Percentiles rank a stretch among this genome's conserved stretches.
These are phyloP conservation scores for Prochilodus magdalenae DNA, from an alignment of 2,113 vertebrate genomes.

Conservation along the genomic window DNA sequence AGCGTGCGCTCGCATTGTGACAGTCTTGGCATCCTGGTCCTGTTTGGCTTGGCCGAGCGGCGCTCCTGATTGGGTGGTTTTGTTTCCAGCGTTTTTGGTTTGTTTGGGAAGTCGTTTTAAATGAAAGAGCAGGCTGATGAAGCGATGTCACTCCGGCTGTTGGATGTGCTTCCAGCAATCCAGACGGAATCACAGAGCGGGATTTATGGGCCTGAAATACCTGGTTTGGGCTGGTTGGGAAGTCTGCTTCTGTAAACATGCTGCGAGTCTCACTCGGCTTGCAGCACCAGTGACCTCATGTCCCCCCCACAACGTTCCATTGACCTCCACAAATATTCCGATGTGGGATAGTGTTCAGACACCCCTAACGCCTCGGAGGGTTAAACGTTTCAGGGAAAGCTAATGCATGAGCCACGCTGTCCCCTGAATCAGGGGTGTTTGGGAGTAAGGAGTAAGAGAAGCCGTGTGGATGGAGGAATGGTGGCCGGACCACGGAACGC, in stretches of 20 bases:
- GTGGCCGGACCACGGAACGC: constrained; percentile 60
- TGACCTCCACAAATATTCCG: too few relatives aligned
- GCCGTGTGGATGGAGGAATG: constrained; percentile 26
- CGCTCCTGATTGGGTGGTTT: constrained; percentile 66
- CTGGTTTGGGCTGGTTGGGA: constrained; percentile 6
- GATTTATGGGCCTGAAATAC: background rate
- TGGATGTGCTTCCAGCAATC: background rate
- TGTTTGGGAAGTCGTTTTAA: constrained; percentile 69
- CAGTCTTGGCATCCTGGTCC: constrained; percentile 46
- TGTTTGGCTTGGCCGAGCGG: constrained; percentile 70
- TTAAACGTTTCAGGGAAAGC: background rate
- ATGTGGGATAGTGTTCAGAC: too few relatives aligned
- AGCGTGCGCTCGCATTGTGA: constrained; percentile 65
- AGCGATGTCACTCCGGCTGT: constrained; percentile 5
- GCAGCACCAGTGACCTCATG: too few relatives aligned
- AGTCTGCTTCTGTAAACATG: background rate
- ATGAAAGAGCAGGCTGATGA: constrained; percentile 46
- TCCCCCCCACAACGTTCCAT: too few relatives aligned
- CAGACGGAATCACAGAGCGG: constrained; percentile 2
- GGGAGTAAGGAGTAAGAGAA: constrained; percentile 26
- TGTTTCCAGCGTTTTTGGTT: constrained; percentile 61
- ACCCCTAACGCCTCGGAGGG: too few relatives aligned
- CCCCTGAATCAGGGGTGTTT: background rate
- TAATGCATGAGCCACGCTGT: background rate
- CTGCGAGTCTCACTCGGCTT: background rate